Evolutionary conservation across 2,888 invertebrate species (phyloP).

Genomic region (Macrophya alboannulata): DNA sequence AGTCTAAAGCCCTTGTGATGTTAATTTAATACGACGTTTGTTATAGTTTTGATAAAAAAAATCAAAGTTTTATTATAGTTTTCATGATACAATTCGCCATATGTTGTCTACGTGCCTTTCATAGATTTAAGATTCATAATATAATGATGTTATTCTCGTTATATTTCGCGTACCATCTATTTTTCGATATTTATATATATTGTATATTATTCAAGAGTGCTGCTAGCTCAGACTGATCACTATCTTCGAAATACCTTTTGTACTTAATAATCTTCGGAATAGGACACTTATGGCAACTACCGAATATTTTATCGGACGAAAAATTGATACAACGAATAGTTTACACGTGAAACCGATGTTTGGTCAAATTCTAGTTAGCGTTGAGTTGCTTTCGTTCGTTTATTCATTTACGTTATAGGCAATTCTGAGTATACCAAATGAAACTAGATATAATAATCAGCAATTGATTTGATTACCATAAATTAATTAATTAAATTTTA

Average conservation of each 20-base stretch:
- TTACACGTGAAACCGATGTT: background rate
- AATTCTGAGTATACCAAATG: background rate
- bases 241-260: background rate
- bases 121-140: constrained; percentile 11
- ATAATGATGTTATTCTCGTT: constrained; percentile 1
- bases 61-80: constrained; percentile 7
- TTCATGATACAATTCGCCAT: background rate
- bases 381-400: background rate
- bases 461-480: background rate
- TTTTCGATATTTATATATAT: constrained; percentile 11
- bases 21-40: background rate
- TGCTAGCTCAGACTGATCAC: background rate
- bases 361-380: constrained; percentile 3
- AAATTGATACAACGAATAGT: constrained; percentile 16
- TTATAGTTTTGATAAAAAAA: background rate
- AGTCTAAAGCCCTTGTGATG: constrained; percentile 67
- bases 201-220: too few relatives aligned
- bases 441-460: background rate
- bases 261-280: background rate
- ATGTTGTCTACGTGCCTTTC: background rate
- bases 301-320: background rate
- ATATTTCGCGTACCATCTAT: background rate
- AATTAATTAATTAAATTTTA: background rate
- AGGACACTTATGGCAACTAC: background rate
- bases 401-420: background rate